phyloP scores from a whole-genome alignment of 1,140 invertebrate genomes.

The Diprion similis region DNA sequence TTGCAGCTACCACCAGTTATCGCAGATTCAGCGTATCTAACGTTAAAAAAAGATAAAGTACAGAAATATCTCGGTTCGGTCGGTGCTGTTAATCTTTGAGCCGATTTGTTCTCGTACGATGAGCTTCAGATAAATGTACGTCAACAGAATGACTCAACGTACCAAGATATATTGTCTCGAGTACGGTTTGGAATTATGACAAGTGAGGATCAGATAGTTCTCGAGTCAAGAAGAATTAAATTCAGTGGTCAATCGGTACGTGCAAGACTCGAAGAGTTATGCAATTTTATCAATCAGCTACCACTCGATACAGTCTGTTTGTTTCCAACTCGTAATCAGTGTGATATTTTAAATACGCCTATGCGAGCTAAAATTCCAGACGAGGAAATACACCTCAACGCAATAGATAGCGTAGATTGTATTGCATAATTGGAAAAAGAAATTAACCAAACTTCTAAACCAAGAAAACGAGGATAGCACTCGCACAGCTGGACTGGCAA shows the following conservation, averaged over 20 bases:
- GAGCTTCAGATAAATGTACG: slow-evolving; percentile 40
- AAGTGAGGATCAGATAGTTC: too few species aligned
- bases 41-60: slow-evolving; percentile 24
- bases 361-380: slow-evolving; percentile 33
- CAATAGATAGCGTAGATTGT: slow-evolving; percentile 33
- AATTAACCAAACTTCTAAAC: slow-evolving; percentile 26
- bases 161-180: too few species aligned
- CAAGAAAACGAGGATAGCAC: slow-evolving; percentile 26
- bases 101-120: slow-evolving; percentile 33
- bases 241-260: too few species aligned
- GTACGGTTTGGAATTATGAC: too few species aligned
- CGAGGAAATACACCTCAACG: slow-evolving; percentile 36
- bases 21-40: slow-evolving; percentile 31
- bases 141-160: slow-evolving; percentile 33
- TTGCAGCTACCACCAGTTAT: slow-evolving; percentile 42
- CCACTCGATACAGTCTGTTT: too few species aligned
- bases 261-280: too few species aligned
- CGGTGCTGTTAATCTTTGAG: slow-evolving; percentile 32
- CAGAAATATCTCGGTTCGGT: slow-evolving; percentile 35
- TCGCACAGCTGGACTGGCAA: slow-evolving; percentile 30
- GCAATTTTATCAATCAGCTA: too few species aligned
- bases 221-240: too few species aligned
- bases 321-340: slow-evolving; percentile 31
- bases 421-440: slow-evolving; percentile 26
- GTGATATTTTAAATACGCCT: slow-evolving; percentile 31